A percentile compares a stretch with the other conserved stretches of the same genome.
phyloP scores from a whole-genome alignment of 2,797 vertebrate species.

The Gymnothorax reevesii region DNA sequence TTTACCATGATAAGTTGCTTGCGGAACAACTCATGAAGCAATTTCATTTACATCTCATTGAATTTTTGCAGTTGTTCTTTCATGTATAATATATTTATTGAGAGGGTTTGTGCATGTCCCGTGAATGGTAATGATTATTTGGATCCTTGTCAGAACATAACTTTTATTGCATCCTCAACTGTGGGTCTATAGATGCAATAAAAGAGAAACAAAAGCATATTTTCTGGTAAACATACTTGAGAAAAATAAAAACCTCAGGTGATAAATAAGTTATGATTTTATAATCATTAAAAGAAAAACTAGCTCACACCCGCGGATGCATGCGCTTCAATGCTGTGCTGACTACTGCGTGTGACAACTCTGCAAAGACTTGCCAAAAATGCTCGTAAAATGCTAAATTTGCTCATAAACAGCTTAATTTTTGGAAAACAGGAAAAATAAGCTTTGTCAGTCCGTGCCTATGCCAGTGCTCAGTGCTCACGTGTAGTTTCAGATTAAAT shows the following conservation, averaged over 20 bases:
- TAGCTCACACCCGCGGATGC: too few species aligned
- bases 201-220: neutral
- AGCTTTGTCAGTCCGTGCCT: too few species aligned
- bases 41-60: conserved; percentile 1
- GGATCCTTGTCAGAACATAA: neutral
- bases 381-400: too few species aligned
- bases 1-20: conserved; percentile 9
- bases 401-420: too few species aligned
- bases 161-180: neutral
- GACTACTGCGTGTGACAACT: too few species aligned
- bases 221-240: neutral
- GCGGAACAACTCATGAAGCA: neutral
- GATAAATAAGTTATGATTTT: neutral
- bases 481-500: too few species aligned
- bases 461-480: too few species aligned
- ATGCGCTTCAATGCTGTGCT: too few species aligned
- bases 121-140: neutral
- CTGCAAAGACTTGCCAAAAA: too few species aligned
- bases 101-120: neutral
- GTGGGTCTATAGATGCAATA: neutral
- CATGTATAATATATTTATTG: neutral
- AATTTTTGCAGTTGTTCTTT: conserved; percentile 1
- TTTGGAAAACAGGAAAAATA: too few species aligned
- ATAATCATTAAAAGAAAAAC: too few species aligned
- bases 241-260: neutral